A percentile compares a stretch with the other conserved stretches of the same genome.
Conservation (phyloP, 1,140 invertebrate genomes). For the Brachionus angularis region DNA sequence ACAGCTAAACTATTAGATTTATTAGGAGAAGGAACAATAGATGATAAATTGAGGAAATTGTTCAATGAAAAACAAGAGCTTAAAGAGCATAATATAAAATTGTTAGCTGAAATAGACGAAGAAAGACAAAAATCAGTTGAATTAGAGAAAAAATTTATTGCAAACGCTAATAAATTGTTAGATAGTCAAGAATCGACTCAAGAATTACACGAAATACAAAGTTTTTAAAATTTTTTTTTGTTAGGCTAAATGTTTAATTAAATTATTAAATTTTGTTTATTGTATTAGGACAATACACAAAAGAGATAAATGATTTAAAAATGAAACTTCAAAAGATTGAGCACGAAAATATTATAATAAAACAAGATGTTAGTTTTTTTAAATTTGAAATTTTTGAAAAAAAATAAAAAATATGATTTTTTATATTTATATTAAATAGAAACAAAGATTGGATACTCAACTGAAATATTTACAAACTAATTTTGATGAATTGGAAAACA, state of each 20-base stretch:
- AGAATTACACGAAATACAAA: conserved; percentile 41
- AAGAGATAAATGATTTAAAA: conserved; percentile 44
- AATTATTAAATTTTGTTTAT: no score
- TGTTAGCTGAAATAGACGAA: conserved; percentile 22
- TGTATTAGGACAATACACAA: conserved; percentile 8
- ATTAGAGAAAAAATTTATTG: conserved; percentile 41
- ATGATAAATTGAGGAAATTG: conserved; percentile 31
- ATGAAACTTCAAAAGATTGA: conserved; percentile 40
- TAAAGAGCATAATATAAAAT: not conserved
- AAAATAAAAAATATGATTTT: not conserved
- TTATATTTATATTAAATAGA: conserved; percentile 2
- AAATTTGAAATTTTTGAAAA: not conserved
- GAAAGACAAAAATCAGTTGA: not conserved
- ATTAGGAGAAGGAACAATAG: conserved; percentile 40
- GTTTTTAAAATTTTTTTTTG: not conserved
- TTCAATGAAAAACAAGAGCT: conserved; percentile 42
- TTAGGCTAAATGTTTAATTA: not conserved
- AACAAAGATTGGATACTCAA: conserved; percentile 26
- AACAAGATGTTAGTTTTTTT: conserved; percentile 40
- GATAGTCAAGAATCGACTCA: conserved; percentile 28
- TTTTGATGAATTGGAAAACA: conserved; percentile 20
- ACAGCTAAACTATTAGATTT: conserved; percentile 20
- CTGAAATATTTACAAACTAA: conserved; percentile 32
- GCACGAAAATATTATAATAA: conserved; percentile 34
- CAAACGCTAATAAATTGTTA: not conserved